phyloP scores from a whole-genome alignment of 2,113 vertebrate genomes.

The Turnix velox region DNA sequence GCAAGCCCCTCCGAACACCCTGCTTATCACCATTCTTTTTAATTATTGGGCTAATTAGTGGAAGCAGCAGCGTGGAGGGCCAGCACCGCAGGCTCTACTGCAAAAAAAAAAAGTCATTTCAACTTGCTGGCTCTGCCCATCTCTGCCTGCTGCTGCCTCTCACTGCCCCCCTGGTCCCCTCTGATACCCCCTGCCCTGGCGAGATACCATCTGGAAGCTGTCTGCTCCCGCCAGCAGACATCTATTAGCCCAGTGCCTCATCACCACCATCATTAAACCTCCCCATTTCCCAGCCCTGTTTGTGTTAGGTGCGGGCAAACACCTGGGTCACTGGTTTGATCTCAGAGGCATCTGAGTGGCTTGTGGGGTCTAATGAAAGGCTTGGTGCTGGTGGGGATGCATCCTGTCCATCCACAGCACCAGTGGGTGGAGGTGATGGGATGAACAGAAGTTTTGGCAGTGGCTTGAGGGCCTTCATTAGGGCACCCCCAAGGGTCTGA shows the following conservation, averaged over 20 bases:
- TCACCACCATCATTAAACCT: neutral
- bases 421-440: neutral
- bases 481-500: neutral
- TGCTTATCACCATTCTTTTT: neutral
- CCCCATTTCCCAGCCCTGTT: neutral
- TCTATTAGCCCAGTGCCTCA: neutral
- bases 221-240: constrained; percentile 52
- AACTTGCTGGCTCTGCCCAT: neutral
- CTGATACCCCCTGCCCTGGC: neutral
- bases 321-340: constrained; percentile 40
- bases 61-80: constrained; percentile 9
- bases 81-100: neutral
- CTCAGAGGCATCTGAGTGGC: neutral
- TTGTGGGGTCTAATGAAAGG: neutral
- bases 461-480: neutral
- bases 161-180: neutral
- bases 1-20: neutral
- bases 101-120: neutral
- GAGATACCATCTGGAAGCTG: constrained; percentile 65
- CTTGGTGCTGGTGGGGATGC: fast-evolving
- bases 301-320: neutral
- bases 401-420: neutral
- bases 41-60: constrained; percentile 44
- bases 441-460: neutral
- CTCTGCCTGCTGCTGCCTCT: neutral